Evolutionary conservation across 2,888 invertebrate genomes (phyloP), one percentile per base, ranked within the genome.

Genomic region (Tricholauxania praeusta): DNA sequence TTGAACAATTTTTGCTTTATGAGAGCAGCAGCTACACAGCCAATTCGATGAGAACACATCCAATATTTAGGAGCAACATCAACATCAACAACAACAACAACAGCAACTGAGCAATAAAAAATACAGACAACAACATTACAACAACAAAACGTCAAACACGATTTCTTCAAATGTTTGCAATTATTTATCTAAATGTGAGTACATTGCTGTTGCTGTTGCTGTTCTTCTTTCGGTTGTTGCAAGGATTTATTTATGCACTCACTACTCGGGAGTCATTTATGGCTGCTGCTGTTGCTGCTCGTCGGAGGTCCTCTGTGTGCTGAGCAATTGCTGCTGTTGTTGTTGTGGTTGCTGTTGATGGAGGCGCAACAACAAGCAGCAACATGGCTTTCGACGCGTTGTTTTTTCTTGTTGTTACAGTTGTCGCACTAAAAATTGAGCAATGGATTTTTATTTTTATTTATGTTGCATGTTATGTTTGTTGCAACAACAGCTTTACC

Each of bases 121-220:
- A 75, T 75, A 77, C 76, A 79, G 15, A 15, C 12, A 49, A 28
- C 28, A 53, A 12, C 28, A 47, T 59, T 12, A 74, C 79, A 82
- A 78, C 79, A 71, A 72, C 67, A 75, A 82, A 83, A 82, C 83
- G 81, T 81, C 84, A 82, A 85, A 84, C 84, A 84, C 84, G 82
- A 82, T 83, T 84, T 83, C 79, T 79, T 77, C 83, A 83, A 85
- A 84, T 84, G 85, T 84, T 81, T 80, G 84, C 85, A 84, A 84
- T 84, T 84, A 84, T 84, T 84, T 84, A 84, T 83, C 75, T 67
- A 70, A 74, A 74, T 71, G 67, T 39, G 39, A 39, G 39, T 39
- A 39, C 39, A 10, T 39, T 39, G 39, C 10, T 4, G 39, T 39
- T 32, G 32, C 7, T 32, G 32, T 32, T 39, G 39, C 39, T 39